Conservation (phyloP, 2,888 invertebrate species). For the Leucophora obtusa region DNA sequence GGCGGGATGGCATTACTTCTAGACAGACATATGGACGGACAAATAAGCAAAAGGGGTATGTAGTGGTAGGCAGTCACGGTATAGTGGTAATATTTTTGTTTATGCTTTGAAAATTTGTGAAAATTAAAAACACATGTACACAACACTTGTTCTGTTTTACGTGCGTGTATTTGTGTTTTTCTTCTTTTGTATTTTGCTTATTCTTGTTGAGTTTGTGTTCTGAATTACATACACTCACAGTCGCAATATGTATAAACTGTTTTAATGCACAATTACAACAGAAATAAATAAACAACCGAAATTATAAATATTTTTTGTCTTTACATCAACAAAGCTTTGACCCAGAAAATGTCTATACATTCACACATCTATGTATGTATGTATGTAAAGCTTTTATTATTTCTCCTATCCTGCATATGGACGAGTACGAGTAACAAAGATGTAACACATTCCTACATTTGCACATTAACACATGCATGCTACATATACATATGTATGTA, state of each 20-base stretch:
- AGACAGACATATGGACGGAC: background rate
- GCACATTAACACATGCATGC: constrained; percentile 31
- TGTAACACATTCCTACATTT: constrained; percentile 33
- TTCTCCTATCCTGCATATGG: constrained; percentile 24
- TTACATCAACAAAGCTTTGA: constrained; percentile 52
- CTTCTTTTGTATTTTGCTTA: constrained; percentile 12
- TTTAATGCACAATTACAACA: constrained; percentile 52
- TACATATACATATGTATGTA: background rate
- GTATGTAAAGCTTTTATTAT: constrained; percentile 48
- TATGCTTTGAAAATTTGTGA: constrained; percentile 17
- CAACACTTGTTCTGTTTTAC: constrained; percentile 41
- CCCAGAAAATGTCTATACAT: constrained; percentile 52
- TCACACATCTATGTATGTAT: background rate
- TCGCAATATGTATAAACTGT: constrained; percentile 34
- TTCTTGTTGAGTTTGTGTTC: constrained; percentile 5
- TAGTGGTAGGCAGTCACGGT: constrained; percentile 4
- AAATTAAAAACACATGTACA: constrained; percentile 32
- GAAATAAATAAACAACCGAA: constrained; percentile 42
- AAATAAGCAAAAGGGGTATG: background rate
- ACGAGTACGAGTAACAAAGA: constrained; percentile 41
- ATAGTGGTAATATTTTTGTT: constrained; percentile 37
- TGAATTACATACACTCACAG: constrained; percentile 7
- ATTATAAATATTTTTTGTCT: constrained; percentile 66
- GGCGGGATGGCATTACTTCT: background rate
- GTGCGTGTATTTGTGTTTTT: too few species aligned